These are phyloP conservation scores for Ancistrus triradiatus DNA, from an alignment of 2,113 vertebrate genomes.

Conservation along the genomic window DNA sequence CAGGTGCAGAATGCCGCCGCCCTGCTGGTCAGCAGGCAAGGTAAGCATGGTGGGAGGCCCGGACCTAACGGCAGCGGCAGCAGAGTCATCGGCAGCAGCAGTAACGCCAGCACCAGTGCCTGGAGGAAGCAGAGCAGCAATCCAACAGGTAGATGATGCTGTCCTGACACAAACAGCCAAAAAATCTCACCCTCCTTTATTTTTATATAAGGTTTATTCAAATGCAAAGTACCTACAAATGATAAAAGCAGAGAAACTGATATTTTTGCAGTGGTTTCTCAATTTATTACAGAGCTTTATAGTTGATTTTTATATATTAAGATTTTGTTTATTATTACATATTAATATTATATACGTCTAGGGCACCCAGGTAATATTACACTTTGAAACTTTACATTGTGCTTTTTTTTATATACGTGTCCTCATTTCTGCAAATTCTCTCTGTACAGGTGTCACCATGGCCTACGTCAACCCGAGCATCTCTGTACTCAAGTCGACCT, in stretches of 20 bases:
- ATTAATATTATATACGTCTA: too few species aligned
- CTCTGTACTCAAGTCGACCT: constrained; percentile 83
- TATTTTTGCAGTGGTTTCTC: too few species aligned
- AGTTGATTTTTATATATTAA: too few species aligned
- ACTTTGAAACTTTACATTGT: too few species aligned
- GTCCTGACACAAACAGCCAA: not conserved
- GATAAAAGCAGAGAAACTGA: too few species aligned
- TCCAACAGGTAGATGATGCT: constrained; percentile 75
- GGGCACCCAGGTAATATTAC: too few species aligned
- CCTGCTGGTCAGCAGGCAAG: constrained; percentile 75
- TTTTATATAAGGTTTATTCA: too few species aligned
- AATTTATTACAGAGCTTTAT: too few species aligned
- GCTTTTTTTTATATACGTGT: not conserved
- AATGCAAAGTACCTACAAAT: too few species aligned
- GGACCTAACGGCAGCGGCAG: constrained; percentile 70
- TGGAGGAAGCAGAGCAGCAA: constrained; percentile 88
- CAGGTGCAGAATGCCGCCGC: constrained; percentile 85
- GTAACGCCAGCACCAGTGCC: constrained; percentile 71
- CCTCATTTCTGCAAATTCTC: constrained; percentile 25
- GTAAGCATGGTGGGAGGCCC: constrained; percentile 79
- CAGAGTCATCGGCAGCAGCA: constrained; percentile 57
- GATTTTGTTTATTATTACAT: too few species aligned
- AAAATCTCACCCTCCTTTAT: not conserved
- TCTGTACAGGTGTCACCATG: constrained; percentile 80
- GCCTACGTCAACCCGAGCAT: constrained; percentile 87